Conservation (phyloP, 2,797 vertebrate species). For the Sylvia borin region DNA sequence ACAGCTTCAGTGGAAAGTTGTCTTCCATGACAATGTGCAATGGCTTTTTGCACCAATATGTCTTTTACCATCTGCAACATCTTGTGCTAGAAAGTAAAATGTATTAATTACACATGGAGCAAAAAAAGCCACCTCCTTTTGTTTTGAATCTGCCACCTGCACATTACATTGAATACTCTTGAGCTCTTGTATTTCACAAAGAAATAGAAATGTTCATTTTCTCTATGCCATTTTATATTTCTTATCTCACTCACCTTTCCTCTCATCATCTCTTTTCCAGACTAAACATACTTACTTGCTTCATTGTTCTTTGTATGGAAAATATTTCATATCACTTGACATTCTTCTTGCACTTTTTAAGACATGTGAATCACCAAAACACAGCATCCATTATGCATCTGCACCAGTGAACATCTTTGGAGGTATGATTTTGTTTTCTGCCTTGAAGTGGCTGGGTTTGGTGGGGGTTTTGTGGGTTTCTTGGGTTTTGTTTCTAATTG, state of each 20-base stretch:
- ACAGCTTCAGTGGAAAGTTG: neutral
- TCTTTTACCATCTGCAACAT: neutral
- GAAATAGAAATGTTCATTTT: neutral
- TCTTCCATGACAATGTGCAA: neutral
- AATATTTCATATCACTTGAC: neutral
- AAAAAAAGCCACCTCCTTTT: neutral
- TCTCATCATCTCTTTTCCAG: neutral
- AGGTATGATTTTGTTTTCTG: neutral
- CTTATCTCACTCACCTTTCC: neutral
- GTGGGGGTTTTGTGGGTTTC: neutral
- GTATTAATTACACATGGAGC: neutral
- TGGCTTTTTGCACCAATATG: neutral
- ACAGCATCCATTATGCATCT: neutral
- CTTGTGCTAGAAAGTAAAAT: neutral
- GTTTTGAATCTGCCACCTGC: neutral
- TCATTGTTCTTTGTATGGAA: neutral
- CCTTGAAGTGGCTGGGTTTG: neutral
- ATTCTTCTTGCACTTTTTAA: neutral
- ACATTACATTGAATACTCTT: neutral
- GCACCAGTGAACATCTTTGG: neutral
- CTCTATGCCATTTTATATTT: neutral
- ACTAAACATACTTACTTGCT: neutral
- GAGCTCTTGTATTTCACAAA: neutral
- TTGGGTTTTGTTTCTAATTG: neutral
- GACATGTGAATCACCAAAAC: neutral